Evolutionary conservation across 2,113 vertebrate genomes (phyloP), one percentile per base, ranked within the genome.

Genomic region (Dicaeum eximium): DNA sequence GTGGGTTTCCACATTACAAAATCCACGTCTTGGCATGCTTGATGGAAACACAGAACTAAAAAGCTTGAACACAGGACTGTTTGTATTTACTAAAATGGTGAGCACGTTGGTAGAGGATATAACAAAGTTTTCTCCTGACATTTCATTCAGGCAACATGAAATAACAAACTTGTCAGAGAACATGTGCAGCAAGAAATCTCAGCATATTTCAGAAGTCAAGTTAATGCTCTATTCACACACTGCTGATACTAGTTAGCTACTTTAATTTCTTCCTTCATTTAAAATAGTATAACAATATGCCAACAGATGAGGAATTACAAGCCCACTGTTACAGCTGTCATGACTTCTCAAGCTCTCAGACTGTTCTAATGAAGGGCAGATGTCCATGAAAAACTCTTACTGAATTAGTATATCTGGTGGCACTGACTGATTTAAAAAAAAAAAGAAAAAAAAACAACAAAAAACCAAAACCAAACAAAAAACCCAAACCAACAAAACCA

Each of bases 241-340:
- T 96, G 94, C 88, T 83, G 91, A 70, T 48, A 84, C 44, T 33
- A 53, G 64, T 86, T 90, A 88, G 53, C 56, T 83, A 66, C 74
- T 87, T 87, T 73, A 69, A 93, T 93, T 84, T 80, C 38, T 91
- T 89, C 86, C 77, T 94, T 94, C 54, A 82, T 95, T 95, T 89
- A 50, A 92, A 91, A 72, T 45, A 75, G 57, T 61, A 30, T 19
- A 93, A 84, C 77, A 92, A 83, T 86, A 94, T 58, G 80, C 37
- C 2, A 0, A 80, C 81, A 96, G 82, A 94, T 78, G 86, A 96
- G 47, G 86, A 94, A 93, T 91, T 90, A 93, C 95, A 95, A 88
- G 88, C 92, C 82, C 97, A 86, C 89, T 80, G 82, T 95, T 94
- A 86, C 61, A 92, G 87, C 96, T 94, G 95, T 86, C 81, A 86